A percentile compares a stretch with the other conserved stretches of the same genome.
These are phyloP conservation scores for Anas acuta DNA, from an alignment of 2,797 vertebrate genomes.

Conservation along the genomic window DNA sequence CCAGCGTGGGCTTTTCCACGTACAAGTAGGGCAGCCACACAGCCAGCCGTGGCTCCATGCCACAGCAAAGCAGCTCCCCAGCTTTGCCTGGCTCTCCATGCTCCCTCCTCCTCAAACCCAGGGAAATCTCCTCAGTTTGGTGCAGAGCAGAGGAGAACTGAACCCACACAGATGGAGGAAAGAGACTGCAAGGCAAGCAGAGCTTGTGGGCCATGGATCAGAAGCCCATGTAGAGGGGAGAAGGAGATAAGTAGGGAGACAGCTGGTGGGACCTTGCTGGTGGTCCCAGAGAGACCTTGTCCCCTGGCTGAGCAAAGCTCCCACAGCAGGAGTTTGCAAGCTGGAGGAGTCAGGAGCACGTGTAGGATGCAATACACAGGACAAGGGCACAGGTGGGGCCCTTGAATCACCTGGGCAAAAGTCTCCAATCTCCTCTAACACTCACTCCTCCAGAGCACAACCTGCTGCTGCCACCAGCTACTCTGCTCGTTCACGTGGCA, in stretches of 20 bases:
- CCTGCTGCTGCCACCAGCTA: not conserved
- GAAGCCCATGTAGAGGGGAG: not conserved
- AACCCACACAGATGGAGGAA: not conserved
- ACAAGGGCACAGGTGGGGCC: not conserved
- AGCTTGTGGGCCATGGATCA: not conserved
- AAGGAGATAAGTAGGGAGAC: not conserved
- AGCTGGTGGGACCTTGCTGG: not conserved
- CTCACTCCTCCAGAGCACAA: not conserved
- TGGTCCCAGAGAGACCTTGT: not conserved
- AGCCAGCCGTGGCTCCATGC: not conserved
- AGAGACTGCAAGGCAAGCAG: not conserved
- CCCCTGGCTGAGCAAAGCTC: not conserved
- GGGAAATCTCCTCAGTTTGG: not conserved
- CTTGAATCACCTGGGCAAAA: not conserved
- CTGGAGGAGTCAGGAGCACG: not conserved
- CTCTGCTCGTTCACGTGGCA: not conserved
- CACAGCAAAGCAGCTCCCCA: not conserved
- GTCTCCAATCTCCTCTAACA: not conserved
- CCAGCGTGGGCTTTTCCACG: not conserved
- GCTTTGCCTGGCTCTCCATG: accelerated
- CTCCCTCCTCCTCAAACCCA: not conserved
- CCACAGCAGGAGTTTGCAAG: not conserved
- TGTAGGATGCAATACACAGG: accelerated
- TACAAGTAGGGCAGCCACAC: not conserved
- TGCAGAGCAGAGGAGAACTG: accelerated